Percentiles rank a stretch among this genome's conserved stretches.
Conservation (phyloP, 2,113 vertebrate genomes). For the Brachirus orientalis region DNA sequence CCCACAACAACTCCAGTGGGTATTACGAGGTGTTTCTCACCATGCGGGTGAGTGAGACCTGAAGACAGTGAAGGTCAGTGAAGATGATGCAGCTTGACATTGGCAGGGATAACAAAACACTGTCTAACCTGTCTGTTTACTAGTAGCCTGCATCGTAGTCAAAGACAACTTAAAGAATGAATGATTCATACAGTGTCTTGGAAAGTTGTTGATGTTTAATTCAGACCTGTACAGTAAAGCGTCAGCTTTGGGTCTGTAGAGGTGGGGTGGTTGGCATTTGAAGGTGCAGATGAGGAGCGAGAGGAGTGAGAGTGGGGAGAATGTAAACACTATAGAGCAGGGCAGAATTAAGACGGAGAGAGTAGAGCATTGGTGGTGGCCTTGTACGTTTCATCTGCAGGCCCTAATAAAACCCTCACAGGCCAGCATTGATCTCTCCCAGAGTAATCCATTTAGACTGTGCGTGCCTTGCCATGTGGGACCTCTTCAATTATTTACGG, state of each 20-base stretch:
- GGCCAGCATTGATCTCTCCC: conserved; percentile 77
- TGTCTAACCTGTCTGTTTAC: conserved; percentile 63
- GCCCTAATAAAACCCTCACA: conserved; percentile 79
- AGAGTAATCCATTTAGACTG: conserved; percentile 82
- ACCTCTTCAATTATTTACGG: conserved; percentile 81
- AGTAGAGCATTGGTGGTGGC: conserved; percentile 55
- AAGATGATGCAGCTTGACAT: conserved; percentile 49
- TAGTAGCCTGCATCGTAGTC: conserved; percentile 47
- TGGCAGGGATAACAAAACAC: conserved; percentile 44
- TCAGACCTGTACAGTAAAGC: conserved; percentile 19
- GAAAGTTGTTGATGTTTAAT: conserved; percentile 65
- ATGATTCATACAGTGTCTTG: conserved; percentile 61
- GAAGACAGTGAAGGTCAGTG: conserved; percentile 23
- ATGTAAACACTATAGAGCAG: conserved; percentile 12
- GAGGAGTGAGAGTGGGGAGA: conserved; percentile 14
- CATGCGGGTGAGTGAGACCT: conserved; percentile 13
- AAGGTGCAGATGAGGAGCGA: conserved; percentile 16
- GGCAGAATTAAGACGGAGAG: conserved; percentile 69
- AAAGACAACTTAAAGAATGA: conserved; percentile 57
- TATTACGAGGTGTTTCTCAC: conserved; percentile 39
- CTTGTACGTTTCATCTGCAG: conserved; percentile 74
- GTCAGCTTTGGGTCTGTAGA: neutral
- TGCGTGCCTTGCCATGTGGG: conserved; percentile 73
- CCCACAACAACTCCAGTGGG: conserved; percentile 42
- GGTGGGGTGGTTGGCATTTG: conserved; percentile 13